A percentile compares a stretch with the other conserved stretches of the same genome.
phyloP scores from a whole-genome alignment of 2,113 vertebrate species.

The Rhineura floridana region DNA sequence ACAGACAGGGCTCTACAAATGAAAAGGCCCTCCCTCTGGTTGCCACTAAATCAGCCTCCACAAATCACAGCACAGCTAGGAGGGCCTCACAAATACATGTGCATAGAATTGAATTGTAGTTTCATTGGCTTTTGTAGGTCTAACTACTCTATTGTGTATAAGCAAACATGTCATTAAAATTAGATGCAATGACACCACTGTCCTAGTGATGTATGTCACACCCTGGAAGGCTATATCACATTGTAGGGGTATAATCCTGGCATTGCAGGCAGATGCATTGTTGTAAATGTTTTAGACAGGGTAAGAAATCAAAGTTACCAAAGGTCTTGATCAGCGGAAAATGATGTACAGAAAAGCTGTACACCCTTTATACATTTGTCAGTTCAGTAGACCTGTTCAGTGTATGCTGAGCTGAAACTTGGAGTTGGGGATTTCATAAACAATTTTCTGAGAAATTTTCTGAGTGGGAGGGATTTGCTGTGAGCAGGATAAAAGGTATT shows the following conservation, averaged over 20 bases:
- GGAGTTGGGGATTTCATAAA: background rate
- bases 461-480: background rate
- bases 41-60: too few species aligned
- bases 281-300: background rate
- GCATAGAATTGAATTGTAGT: background rate
- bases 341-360: too few species aligned
- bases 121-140: background rate
- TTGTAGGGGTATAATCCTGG: background rate
- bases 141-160: too few species aligned
- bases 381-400: background rate
- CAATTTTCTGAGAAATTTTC: background rate
- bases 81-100: background rate
- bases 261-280: background rate
- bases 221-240: too few species aligned
- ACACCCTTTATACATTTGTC: background rate
- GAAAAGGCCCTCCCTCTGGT: too few species aligned
- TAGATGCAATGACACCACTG: background rate
- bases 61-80: too few species aligned
- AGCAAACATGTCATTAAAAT: background rate
- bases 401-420: background rate
- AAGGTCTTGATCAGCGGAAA: background rate
- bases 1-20: too few species aligned
- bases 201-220: background rate
- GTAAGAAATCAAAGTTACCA: background rate
- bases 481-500: background rate